Percentiles rank a stretch among this genome's conserved stretches.
Conservation (phyloP, 1,140 invertebrate species). For the Polypedilum pembai region DNA sequence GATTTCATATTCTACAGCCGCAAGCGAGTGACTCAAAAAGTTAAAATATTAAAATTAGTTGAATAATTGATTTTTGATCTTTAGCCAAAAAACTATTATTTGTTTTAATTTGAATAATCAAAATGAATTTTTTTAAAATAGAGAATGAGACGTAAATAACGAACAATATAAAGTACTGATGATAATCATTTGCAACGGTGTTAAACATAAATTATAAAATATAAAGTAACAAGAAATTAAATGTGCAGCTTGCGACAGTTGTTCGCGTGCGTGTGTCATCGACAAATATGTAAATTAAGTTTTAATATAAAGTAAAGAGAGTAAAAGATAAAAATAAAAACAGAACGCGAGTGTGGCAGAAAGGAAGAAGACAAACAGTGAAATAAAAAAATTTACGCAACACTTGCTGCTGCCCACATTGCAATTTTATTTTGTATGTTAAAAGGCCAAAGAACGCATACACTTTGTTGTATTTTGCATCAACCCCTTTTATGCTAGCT, state of each 20-base stretch:
- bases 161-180: too few relatives aligned
- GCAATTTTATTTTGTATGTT: not conserved
- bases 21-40: too few relatives aligned
- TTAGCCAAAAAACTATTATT: conserved; percentile 24
- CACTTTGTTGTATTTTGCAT: not conserved
- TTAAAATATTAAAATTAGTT: not conserved
- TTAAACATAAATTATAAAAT: too few relatives aligned
- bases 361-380: not conserved
- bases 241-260: conserved; percentile 15
- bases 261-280: conserved; percentile 8
- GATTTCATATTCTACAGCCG: too few relatives aligned
- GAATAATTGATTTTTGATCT: conserved; percentile 12
- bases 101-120: conserved; percentile 31
- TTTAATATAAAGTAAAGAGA: not conserved
- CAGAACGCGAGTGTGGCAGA: not conserved
- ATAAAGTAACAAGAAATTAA: not conserved
- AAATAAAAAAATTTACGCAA: conserved; percentile 4
- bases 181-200: too few relatives aligned
- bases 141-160: too few relatives aligned
- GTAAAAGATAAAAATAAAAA: not conserved
- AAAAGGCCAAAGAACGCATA: not conserved
- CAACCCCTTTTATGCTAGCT: not conserved
- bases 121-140: conserved; percentile 34
- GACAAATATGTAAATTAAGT: conserved; percentile 7
- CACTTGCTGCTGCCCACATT: conserved; percentile 8